A percentile compares a stretch with the other conserved stretches of the same genome.
These are phyloP conservation scores for Chroicocephalus ridibundus DNA, from an alignment of 2,113 vertebrate genomes.

Conservation along the genomic window DNA sequence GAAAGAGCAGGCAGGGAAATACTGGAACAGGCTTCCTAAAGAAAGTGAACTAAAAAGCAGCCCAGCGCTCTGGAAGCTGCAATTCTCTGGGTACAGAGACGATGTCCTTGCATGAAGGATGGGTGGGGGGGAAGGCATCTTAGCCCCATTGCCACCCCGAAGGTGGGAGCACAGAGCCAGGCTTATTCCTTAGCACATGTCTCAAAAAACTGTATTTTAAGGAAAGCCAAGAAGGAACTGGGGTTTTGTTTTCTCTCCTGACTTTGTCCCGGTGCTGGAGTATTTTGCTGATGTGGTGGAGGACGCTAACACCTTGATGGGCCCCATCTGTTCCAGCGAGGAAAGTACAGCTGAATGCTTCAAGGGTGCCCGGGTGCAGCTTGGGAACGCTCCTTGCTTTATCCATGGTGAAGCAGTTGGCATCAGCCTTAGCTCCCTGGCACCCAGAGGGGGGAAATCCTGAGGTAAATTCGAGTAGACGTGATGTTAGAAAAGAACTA, in stretches of 20 bases:
- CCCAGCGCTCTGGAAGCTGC: background rate
- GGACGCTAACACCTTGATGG: slow-evolving; percentile 48
- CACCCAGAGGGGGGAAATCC: slow-evolving; percentile 41
- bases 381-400: slow-evolving; percentile 39
- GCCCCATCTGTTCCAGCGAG: slow-evolving; percentile 53
- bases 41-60: background rate
- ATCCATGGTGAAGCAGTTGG: slow-evolving; percentile 22
- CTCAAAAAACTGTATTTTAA: background rate
- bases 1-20: background rate
- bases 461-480: slow-evolving; percentile 70
- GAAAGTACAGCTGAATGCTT: slow-evolving; percentile 39
- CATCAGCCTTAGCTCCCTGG: slow-evolving; percentile 36
- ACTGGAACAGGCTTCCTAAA: background rate
- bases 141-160: background rate
- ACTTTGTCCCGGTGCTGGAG: slow-evolving; percentile 3
- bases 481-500: slow-evolving; percentile 56
- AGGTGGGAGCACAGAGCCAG: background rate
- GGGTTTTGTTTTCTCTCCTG: background rate
- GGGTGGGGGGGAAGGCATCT: rapidly evolving
- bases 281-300: slow-evolving; percentile 43
- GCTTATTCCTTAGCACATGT: background rate
- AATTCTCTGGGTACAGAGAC: background rate
- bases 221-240: rapidly evolving
- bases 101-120: background rate
- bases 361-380: slow-evolving; percentile 1